These are phyloP conservation scores for Drosophila sp. DNA, from an alignment of 1,140 invertebrate genomes.

Conservation along the genomic window DNA sequence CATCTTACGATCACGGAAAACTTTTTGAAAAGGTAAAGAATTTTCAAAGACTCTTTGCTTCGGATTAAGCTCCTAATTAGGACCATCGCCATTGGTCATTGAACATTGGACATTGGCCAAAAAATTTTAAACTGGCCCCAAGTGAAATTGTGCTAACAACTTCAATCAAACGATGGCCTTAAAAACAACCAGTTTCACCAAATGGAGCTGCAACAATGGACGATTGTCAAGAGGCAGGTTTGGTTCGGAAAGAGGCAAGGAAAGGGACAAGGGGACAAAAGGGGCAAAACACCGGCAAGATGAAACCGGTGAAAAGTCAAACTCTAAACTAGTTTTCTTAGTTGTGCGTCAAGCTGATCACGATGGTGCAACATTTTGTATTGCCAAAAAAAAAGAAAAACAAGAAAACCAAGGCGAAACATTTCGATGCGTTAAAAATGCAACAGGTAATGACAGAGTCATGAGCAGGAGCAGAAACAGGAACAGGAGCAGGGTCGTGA, in stretches of 20 bases:
- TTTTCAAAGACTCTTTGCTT: not conserved
- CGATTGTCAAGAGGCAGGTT: slow-evolving; percentile 9
- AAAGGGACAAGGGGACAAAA: not conserved
- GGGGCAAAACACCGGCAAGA: not conserved
- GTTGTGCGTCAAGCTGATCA: slow-evolving; percentile 39
- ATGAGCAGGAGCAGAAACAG: not conserved
- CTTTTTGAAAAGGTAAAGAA: too few relatives aligned
- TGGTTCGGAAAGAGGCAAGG: too few relatives aligned
- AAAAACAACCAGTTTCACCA: slow-evolving; percentile 50
- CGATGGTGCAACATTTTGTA: not conserved
- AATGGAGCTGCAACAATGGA: slow-evolving; percentile 1
- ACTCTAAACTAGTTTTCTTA: slow-evolving; percentile 50
- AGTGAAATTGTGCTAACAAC: slow-evolving; percentile 52
- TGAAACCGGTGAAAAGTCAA: slow-evolving; percentile 23
- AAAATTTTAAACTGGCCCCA: not conserved
- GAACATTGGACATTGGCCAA: not conserved
- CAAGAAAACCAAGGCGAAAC: too few relatives aligned
- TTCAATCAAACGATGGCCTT: slow-evolving; percentile 66
- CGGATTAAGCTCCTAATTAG: slow-evolving; percentile 18
- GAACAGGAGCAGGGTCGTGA: too few relatives aligned
- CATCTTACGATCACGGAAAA: too few relatives aligned
- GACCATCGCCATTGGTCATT: slow-evolving; percentile 9
- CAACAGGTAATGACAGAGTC: slow-evolving; percentile 42
- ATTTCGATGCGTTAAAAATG: too few relatives aligned
- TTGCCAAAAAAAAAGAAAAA: slow-evolving; percentile 28